A percentile compares a stretch with the other conserved stretches of the same genome.
Conservation (phyloP, 1,140 invertebrate species). For the Philopotamus ludificatus region DNA sequence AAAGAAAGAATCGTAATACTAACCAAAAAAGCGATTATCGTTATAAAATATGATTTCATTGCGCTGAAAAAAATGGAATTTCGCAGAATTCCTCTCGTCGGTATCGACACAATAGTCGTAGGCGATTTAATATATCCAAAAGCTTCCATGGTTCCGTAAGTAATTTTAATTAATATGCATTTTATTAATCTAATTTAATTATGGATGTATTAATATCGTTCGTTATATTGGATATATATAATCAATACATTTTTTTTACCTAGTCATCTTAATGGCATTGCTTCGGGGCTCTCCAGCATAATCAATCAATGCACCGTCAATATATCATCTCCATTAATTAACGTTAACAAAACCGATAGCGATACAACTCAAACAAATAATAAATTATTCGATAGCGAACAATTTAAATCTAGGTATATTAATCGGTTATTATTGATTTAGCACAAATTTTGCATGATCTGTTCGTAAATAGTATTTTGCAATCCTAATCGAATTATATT, state of each 20-base stretch:
- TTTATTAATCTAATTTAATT: slow-evolving; percentile 1
- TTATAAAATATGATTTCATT: slow-evolving; percentile 84
- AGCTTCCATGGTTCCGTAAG: slow-evolving; percentile 79
- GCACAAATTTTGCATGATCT: neutral
- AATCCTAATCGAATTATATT: too few species aligned
- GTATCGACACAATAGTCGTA: slow-evolving; percentile 68
- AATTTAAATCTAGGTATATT: slow-evolving; percentile 64
- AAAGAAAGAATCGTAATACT: slow-evolving; percentile 77
- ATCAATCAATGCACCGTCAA: too few species aligned
- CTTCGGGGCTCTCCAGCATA: slow-evolving; percentile 66
- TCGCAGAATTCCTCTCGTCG: slow-evolving; percentile 63
- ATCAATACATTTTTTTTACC: slow-evolving; percentile 31
- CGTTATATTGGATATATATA: slow-evolving; percentile 1
- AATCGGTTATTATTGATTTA: slow-evolving; percentile 14
- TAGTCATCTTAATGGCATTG: slow-evolving; percentile 69
- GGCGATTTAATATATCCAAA: slow-evolving; percentile 79
- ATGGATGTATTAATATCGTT: neutral
- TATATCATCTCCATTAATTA: too few species aligned
- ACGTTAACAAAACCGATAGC: too few species aligned
- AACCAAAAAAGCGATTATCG: slow-evolving; percentile 67
- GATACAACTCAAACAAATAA: too few species aligned
- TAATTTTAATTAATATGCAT: slow-evolving; percentile 42
- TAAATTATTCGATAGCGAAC: slow-evolving; percentile 56
- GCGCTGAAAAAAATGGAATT: slow-evolving; percentile 69
- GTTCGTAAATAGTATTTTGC: too few species aligned